Evolutionary conservation across 2,888 invertebrate genomes (phyloP).

Genomic region (Geophilus truncorum): DNA sequence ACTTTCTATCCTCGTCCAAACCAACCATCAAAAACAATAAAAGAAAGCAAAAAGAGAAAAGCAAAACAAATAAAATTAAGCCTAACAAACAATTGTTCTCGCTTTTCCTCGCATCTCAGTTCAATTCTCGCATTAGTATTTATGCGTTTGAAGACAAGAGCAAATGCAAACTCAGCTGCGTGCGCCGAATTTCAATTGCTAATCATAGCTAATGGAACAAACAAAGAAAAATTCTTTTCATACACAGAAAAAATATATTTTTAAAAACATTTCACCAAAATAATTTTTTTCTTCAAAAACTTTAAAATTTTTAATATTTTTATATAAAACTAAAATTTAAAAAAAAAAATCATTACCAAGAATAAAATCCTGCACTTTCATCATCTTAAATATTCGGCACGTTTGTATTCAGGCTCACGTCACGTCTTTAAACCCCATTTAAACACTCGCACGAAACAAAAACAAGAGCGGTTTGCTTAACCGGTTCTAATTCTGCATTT

Average conservation of each 20-base stretch:
- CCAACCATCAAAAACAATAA: too few species aligned
- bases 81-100: background rate
- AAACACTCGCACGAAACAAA: background rate
- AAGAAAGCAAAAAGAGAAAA: too few species aligned
- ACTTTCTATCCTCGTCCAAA: too few species aligned
- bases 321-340: too few species aligned
- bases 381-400: background rate
- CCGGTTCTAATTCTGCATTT: background rate
- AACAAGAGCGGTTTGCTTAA: background rate
- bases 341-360: too few species aligned
- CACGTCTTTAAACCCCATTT: background rate
- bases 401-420: background rate
- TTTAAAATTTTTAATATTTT: too few species aligned
- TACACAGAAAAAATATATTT: background rate
- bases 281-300: background rate
- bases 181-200: conserved; percentile 4
- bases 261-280: background rate
- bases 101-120: background rate
- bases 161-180: background rate
- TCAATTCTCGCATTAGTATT: background rate
- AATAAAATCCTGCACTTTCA: background rate
- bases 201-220: background rate
- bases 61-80: background rate
- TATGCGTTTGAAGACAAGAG: background rate
- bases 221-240: background rate